phyloP scores from a whole-genome alignment of 2,888 invertebrate species.

The Sycophila texana region DNA sequence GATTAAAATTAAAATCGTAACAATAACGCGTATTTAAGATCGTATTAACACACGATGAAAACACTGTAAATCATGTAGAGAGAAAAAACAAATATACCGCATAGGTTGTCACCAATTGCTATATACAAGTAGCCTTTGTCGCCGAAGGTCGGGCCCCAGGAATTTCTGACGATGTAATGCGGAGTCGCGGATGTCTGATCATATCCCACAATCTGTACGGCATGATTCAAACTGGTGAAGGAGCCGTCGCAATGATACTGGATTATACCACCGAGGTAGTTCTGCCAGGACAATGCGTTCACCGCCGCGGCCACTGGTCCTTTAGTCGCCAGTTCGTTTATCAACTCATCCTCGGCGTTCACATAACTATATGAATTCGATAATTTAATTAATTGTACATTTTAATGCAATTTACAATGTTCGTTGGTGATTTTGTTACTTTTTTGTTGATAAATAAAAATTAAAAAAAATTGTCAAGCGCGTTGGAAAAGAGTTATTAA shows the following conservation, averaged over 20 bases:
- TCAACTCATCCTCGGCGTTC: slow-evolving; percentile 81
- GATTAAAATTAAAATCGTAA: no score
- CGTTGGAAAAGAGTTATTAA: no score
- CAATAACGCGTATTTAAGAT: background rate
- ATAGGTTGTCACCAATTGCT: slow-evolving; percentile 85
- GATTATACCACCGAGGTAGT: slow-evolving; percentile 90
- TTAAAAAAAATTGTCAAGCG: background rate
- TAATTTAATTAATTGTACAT: background rate
- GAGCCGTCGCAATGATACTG: slow-evolving; percentile 86
- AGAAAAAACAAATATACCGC: slow-evolving; percentile 82
- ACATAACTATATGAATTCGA: slow-evolving; percentile 78
- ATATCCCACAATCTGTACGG: slow-evolving; percentile 90
- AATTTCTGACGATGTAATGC: slow-evolving; percentile 89
- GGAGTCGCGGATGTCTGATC: slow-evolving; percentile 84
- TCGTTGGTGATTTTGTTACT: no score
- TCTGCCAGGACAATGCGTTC: slow-evolving; percentile 90
- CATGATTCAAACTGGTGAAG: slow-evolving; percentile 83
- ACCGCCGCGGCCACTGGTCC: slow-evolving; percentile 90
- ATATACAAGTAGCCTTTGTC: slow-evolving; percentile 86
- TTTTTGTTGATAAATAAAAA: no score
- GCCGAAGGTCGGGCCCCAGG: slow-evolving; percentile 89
- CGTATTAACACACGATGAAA: background rate
- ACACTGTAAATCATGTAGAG: slow-evolving; percentile 58
- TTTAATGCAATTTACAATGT: background rate
- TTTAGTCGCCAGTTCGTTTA: slow-evolving; percentile 80